Evolutionary conservation across 2,797 vertebrate genomes (phyloP).

Genomic region (Galaxias olidus): DNA sequence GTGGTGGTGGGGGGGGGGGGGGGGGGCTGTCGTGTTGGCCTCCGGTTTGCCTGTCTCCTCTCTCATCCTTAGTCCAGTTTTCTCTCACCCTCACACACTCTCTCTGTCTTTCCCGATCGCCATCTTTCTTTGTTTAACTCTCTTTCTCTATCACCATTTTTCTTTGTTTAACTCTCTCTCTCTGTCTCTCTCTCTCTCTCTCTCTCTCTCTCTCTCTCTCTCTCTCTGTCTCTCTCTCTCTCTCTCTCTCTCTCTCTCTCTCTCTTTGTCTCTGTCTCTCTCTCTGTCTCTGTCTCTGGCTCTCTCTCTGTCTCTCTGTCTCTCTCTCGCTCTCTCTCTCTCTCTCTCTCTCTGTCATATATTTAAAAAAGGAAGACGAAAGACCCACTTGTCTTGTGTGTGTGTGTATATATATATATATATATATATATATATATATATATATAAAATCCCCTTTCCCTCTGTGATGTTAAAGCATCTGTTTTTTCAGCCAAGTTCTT

Average conservation of each 20-base stretch:
- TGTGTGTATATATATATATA: not conserved
- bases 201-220: not conserved
- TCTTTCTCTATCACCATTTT: not conserved
- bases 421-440: no score
- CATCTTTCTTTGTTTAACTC: not conserved
- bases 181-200: conserved; percentile 10
- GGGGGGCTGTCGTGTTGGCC: not conserved
- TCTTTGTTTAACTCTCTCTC: not conserved
- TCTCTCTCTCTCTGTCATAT: conserved; percentile 34
- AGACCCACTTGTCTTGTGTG: no score
- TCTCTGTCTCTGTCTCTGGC: no score
- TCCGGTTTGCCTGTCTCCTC: not conserved
- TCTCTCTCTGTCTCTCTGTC: conserved; percentile 23
- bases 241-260: conserved; percentile 4
- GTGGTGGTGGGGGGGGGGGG: no score
- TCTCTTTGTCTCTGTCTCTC: conserved; percentile 20
- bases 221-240: not conserved
- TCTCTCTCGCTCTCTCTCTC: conserved; percentile 43
- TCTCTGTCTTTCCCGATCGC: not conserved
- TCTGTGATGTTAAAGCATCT: no score
- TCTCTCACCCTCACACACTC: not conserved
- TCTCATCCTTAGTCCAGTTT: not conserved
- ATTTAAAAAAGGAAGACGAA: no score
- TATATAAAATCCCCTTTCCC: no score
- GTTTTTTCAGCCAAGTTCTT: no score